phyloP scores from a whole-genome alignment of 2,888 invertebrate species.

The Ophion slaviceki region DNA sequence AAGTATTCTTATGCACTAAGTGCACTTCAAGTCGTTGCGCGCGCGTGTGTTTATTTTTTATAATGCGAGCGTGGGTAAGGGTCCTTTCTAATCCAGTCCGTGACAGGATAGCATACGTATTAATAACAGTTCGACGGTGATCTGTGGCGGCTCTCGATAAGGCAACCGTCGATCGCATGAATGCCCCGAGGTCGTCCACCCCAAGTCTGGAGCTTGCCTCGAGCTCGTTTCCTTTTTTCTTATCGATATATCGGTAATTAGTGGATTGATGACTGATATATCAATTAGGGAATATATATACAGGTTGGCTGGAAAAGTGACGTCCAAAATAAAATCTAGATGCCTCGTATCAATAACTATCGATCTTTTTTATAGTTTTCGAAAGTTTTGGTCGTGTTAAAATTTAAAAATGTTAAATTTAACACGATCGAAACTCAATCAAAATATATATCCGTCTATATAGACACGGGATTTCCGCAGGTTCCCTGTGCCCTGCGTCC shows the following conservation, averaged over 20 bases:
- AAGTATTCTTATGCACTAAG: neutral
- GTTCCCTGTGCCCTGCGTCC: too few relatives aligned
- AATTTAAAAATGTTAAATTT: neutral
- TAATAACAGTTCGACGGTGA: constrained; percentile 58
- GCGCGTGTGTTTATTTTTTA: neutral
- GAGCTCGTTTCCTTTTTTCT: constrained; percentile 28
- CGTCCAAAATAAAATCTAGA: neutral
- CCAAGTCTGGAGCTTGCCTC: constrained; percentile 24
- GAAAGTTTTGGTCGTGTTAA: neutral
- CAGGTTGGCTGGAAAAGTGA: neutral
- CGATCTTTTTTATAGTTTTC: neutral
- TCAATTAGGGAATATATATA: neutral
- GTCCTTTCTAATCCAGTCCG: constrained; percentile 60
- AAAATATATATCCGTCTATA: too few relatives aligned
- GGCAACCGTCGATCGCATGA: constrained; percentile 44
- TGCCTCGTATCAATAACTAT: neutral
- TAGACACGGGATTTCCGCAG: too few relatives aligned
- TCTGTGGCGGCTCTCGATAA: constrained; percentile 58
- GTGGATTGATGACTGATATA: neutral
- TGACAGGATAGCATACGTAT: constrained; percentile 53
- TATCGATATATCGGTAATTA: constrained; percentile 2
- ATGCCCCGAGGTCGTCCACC: constrained; percentile 53
- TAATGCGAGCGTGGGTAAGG: constrained; percentile 54
- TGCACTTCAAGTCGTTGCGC: neutral
- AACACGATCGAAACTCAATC: too few relatives aligned